Evolutionary conservation across 2,797 vertebrate species (phyloP), one percentile per base, ranked within the genome.

Genomic region (Ispidina picta): DNA sequence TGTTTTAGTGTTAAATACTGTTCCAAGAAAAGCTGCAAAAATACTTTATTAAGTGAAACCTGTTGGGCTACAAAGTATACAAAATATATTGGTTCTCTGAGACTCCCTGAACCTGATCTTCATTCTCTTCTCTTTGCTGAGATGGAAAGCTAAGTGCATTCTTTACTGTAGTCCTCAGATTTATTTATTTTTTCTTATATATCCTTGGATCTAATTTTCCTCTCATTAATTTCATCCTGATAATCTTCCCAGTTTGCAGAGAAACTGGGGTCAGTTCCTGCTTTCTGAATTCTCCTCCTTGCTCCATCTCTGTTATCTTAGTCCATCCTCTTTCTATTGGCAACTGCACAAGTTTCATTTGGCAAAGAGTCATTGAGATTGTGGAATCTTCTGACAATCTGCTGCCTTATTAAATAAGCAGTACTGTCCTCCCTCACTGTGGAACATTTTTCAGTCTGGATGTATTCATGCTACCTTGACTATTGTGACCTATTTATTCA

Each of bases 351-450:
- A 79, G 78, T 92, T 90, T 95, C 16, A 20, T 63, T 87, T 91
- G 76, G 70, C 56, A 68, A 54, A 29, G 75, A 63, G 35, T 70
- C 70, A 60, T 4, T 82, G 86, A 78, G 81, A 86, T 51, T 79
- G 68, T 75, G 51, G 76, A 92, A 86, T 88, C 75, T 77, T 64
- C 88, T 86, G 93, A 88, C 54, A 84, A 52, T 74, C 76, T 86
- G 44, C 83, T 94, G 95, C 87, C 86, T 89, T 93, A 90, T 94
- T 91, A 0, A 93, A 89, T 92, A 92, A 92, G n/a, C 70, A 33
- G 74, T 70, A 59, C 35, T 70, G 55, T 69, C n/a, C 46, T 92
- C 65, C 31, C 41, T 21, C 43, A 33, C 58, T 26, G 59, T 35
- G 80, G 41, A 77, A 74, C 18, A 56, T 83, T 93, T 87, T 95